phyloP scores from a whole-genome alignment of 1,140 invertebrate species.

The Bathynomus jamesi region DNA sequence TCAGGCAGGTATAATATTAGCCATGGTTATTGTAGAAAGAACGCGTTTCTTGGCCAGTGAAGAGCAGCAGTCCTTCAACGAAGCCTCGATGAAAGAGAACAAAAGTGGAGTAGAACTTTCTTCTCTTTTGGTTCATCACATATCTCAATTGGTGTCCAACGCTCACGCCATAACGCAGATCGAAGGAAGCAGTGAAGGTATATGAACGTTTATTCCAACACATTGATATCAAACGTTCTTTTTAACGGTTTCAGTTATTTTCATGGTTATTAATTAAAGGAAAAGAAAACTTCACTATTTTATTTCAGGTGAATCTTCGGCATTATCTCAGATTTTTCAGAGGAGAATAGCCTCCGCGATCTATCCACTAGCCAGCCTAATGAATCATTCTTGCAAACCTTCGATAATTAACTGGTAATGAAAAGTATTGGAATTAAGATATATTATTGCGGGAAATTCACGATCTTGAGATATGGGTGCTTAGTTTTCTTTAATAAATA shows the following conservation, averaged over 20 bases:
- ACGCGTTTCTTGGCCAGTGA: conserved; percentile 48
- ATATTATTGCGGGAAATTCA: too few species aligned
- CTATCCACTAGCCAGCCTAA: conserved; percentile 77
- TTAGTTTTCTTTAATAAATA: too few species aligned
- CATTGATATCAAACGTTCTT: too few species aligned
- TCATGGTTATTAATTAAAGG: too few species aligned
- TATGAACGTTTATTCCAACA: conserved; percentile 6
- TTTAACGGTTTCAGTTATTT: too few species aligned
- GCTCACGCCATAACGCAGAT: conserved; percentile 61
- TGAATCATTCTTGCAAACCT: conserved; percentile 84
- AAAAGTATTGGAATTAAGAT: conserved; percentile 46
- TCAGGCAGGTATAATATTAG: conserved; percentile 54
- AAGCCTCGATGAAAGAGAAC: conserved; percentile 41
- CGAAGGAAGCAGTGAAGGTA: conserved; percentile 30
- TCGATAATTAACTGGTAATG: conserved; percentile 66
- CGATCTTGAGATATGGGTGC: too few species aligned
- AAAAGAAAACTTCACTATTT: too few species aligned
- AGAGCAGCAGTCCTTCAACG: conserved; percentile 11
- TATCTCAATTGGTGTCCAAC: conserved; percentile 70
- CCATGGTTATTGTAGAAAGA: conserved; percentile 48
- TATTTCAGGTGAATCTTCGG: too few species aligned
- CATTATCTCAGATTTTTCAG: too few species aligned
- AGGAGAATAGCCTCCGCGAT: conserved; percentile 70
- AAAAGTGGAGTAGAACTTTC: conserved; percentile 53
- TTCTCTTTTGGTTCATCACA: conserved; percentile 57